Base-by-base conservation (phyloP, 2,888 invertebrate species). In the Phania funesta region DNA sequence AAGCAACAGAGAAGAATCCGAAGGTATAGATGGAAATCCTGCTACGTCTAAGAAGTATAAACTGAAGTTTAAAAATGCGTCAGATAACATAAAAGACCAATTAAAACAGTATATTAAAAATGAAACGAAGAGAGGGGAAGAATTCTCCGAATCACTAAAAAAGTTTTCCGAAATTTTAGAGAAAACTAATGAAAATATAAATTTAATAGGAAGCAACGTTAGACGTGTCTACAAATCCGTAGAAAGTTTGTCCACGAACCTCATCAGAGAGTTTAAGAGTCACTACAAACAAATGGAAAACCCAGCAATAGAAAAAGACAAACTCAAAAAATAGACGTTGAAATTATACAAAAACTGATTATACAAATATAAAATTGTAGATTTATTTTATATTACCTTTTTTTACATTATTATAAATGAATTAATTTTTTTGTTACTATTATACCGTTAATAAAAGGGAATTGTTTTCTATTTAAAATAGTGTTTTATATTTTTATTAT, bases 331-430 rank as follows among this genome's bases (percentile, higher is more conserved):
- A 54, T 54, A 29, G 52, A 54, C 6, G n/a, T 46, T 46, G 46
- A 18, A 46, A 46, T 46, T 46, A 46, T 2, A 13, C 46, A 46
- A 46, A 46, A 46, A 18, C 16, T 18, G 18, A 18, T 46, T 32
- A 32, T 32, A 35, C 41, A 62, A 44, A 60, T 22, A 46, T 46
- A 62, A 48, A 29, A 48, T n/a, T 32, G 18, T 20, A 64, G 64
- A 29, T 29, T 32, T 41, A 64, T 64, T 64, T 64, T 48, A 46
- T 32, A 8, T 62, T 62, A 62, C 29, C 44, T 46, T 46, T 46
- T n/a, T 62, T 41, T 60, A 60, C 41, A 24, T 60, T 41, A 41
- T 24, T 60, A 24, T 41, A 41, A 41, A 60, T 60, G 2, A 58
- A 58, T 38, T 58, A 22, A 38, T 38, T 38, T 58, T 58, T 38